Evolutionary conservation across 2,888 invertebrate genomes (phyloP).

Genomic region (Augochlorella aurata): DNA sequence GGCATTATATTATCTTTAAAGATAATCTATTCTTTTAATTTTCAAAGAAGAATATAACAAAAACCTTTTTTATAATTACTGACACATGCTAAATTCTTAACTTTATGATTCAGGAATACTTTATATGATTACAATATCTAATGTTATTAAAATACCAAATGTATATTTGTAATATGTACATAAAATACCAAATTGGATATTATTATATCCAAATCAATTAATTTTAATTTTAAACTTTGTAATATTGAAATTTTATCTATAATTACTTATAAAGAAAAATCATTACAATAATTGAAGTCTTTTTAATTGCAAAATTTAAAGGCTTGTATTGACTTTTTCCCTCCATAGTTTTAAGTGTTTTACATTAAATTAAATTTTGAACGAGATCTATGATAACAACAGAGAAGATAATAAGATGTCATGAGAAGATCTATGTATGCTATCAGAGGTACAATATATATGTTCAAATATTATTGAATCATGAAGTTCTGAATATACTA

Average conservation of each 20-base stretch:
- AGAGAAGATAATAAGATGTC: neutral
- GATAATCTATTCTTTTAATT: slow-evolving; percentile 25
- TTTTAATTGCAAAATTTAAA: too few species aligned
- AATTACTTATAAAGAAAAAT: neutral
- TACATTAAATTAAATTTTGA: neutral
- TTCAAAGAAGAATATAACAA: slow-evolving; percentile 26
- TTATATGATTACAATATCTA: neutral
- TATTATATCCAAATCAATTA: neutral
- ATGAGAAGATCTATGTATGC: neutral
- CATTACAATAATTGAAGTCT: too few species aligned
- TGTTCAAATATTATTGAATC: slow-evolving; percentile 29
- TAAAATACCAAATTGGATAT: too few species aligned
- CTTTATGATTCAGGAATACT: slow-evolving; percentile 27
- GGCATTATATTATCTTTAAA: slow-evolving; percentile 71
- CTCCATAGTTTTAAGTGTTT: neutral
- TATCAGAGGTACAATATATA: neutral
- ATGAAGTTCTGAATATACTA: slow-evolving; percentile 21
- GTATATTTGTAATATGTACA: too few species aligned
- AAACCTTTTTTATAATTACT: slow-evolving; percentile 5
- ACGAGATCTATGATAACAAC: neutral
- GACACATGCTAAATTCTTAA: neutral
- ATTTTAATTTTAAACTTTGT: neutral
- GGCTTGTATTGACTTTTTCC: too few species aligned
- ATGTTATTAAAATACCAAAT: neutral
- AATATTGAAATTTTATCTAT: neutral